These are phyloP conservation scores for Aurelia sp. DNA, from an alignment of 30 jellyfish, hydroid and myxozoan species.

Conservation along the genomic window DNA sequence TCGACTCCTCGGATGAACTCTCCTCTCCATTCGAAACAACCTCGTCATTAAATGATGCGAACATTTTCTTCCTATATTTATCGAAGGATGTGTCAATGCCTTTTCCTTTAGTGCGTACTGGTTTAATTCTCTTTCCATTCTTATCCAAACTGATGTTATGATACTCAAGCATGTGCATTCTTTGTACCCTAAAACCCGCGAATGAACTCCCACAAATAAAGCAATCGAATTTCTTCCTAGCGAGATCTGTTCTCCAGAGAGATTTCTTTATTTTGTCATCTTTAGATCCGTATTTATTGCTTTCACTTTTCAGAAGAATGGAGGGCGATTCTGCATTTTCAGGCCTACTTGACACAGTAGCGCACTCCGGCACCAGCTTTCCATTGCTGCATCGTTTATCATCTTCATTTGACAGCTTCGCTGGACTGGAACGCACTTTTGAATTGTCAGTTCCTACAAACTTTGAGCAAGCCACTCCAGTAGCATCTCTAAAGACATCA, in stretches of 20 bases:
- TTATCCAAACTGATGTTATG: constrained; percentile 38
- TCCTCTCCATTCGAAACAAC: neutral
- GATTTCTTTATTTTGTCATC: neutral
- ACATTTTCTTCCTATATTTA: constrained; percentile 11
- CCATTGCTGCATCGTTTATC: too few species aligned
- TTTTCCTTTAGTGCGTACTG: neutral
- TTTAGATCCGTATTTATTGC: neutral
- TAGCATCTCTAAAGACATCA: too few species aligned
- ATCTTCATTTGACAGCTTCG: too few species aligned
- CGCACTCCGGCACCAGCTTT: too few species aligned
- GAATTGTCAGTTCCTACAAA: too few species aligned
- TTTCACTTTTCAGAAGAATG: too few species aligned
- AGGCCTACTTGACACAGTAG: too few species aligned
- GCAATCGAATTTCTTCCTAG: constrained; percentile 39
- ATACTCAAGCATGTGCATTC: constrained; percentile 32
- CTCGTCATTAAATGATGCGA: neutral
- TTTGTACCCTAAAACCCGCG: constrained; percentile 31
- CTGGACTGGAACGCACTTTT: too few species aligned
- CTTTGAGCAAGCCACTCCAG: too few species aligned
- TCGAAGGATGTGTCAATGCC: constrained; percentile 18
- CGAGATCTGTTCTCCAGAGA: constrained; percentile 28
- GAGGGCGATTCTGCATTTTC: too few species aligned
- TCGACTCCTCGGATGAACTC: neutral
- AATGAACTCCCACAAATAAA: constrained; percentile 33
- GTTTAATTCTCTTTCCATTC: constrained; percentile 12